phyloP scores from a whole-genome alignment of 2,113 vertebrate genomes.

The Psilopsiagon aymara region DNA sequence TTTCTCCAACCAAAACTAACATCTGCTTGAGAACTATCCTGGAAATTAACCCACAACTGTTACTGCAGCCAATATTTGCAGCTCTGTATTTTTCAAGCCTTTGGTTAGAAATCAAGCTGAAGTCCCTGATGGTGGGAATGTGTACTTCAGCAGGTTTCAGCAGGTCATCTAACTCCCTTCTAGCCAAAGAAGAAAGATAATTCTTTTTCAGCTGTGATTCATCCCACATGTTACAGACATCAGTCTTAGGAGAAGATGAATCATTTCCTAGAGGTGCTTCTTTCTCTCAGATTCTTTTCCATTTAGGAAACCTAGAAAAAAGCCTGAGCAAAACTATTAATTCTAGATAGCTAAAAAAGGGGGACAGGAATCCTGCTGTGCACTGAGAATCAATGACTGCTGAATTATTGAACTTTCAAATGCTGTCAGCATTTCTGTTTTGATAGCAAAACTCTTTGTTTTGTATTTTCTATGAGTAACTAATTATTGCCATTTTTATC shows the following conservation, averaged over 20 bases:
- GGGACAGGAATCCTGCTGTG: background rate
- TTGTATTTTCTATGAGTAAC: background rate
- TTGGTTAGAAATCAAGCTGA: background rate
- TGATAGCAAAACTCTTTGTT: background rate
- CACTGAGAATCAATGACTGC: background rate
- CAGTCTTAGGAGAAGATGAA: constrained; percentile 29
- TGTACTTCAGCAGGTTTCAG: constrained; percentile 15
- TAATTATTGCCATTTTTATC: background rate
- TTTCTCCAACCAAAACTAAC: background rate
- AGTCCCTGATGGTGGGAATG: background rate
- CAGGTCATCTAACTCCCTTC: background rate
- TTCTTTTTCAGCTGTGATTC: constrained; percentile 15
- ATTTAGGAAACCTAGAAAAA: constrained; percentile 24
- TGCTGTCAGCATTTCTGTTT: background rate
- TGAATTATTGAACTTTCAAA: background rate
- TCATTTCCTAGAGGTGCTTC: constrained; percentile 34
- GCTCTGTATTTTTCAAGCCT: background rate
- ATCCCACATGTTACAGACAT: constrained; percentile 24
- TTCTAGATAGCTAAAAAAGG: background rate
- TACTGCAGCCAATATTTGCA: background rate
- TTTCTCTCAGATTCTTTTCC: background rate
- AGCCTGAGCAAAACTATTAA: background rate
- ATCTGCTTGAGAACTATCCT: background rate
- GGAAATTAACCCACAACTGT: background rate
- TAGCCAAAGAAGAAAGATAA: constrained; percentile 5